Evolutionary conservation across 2,797 vertebrate genomes (phyloP), one percentile per base, ranked within the genome.

Genomic region (Amblyraja radiata): DNA sequence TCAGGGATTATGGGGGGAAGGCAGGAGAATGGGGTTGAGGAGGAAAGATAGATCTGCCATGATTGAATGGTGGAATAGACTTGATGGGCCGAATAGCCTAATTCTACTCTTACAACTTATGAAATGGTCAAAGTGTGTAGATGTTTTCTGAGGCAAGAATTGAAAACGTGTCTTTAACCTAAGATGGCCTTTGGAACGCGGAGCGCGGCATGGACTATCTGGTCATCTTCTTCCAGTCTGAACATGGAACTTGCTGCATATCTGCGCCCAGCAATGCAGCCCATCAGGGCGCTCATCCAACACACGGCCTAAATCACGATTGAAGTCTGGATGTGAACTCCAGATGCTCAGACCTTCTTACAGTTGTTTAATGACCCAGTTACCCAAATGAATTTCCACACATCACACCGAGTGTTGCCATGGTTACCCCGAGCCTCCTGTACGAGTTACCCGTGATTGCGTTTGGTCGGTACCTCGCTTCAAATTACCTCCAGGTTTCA

Each of bases 401-500:
- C 84, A 25, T 28, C 25, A 13, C 10, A 61, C 80, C 11, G 46
- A 74, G 46, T 1, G 58, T 8, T 63, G 28, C 84, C 1, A 61
- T 0, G 8, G 84, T 88, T 65, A 65, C 61, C 46, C 46, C 6
- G 28, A 88, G 61, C n/a, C n/a, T 65, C 61, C 13, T 61, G 1
- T 0, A 63, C 54, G 2, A 36, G 61, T 21, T 65, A n/a, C 23
- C 80, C 58, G 54, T 11, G 25, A 58, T 58, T 79, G 54, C 2
- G 80, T 13, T 28, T 61, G 46, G 7, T 88, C 28, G 84, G 28
- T 13, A 32, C 0, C 61, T 21, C 13, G 13, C n/a, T 88, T 18
- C 84, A 88, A 88, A 88, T 88, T 88, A 32, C 61, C 61, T 32
- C 84, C 58, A 88, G 58, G 65, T 88, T 88, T 32, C 61, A 88